These are phyloP conservation scores for Pipistrellus pygmaeus DNA, from an alignment of 2,797 vertebrate genomes.

Conservation along the genomic window DNA sequence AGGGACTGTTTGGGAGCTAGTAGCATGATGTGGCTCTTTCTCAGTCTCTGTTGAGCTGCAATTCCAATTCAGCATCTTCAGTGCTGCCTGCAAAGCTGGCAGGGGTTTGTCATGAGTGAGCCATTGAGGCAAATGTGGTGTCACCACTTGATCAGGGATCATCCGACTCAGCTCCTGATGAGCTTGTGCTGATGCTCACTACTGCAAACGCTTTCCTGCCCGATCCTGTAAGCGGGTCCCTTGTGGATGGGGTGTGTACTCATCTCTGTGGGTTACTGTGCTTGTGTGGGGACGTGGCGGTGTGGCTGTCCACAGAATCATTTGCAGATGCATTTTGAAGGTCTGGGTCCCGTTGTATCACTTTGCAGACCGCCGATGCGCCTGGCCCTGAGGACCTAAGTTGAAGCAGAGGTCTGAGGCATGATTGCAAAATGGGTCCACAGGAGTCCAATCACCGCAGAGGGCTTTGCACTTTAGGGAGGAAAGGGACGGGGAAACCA, in stretches of 20 bases:
- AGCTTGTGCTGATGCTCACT: neutral
- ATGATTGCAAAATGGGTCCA: slow-evolving; percentile 75
- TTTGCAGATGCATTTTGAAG: slow-evolving; percentile 54
- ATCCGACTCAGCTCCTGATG: neutral
- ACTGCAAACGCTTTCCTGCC: neutral
- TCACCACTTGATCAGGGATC: neutral
- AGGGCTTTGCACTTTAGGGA: slow-evolving; percentile 71
- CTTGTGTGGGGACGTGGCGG: neutral
- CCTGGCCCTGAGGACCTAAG: slow-evolving; percentile 61
- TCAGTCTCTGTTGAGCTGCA: neutral
- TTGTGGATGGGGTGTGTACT: neutral
- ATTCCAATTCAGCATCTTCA: neutral
- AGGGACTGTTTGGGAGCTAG: neutral
- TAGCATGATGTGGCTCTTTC: slow-evolving; percentile 17
- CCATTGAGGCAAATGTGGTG: no score
- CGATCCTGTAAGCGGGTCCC: neutral
- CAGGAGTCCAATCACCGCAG: slow-evolving; percentile 70
- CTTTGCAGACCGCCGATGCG: slow-evolving; percentile 65
- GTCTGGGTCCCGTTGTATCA: slow-evolving; percentile 11
- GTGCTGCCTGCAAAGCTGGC: slow-evolving; percentile 15
- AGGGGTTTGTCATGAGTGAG: slow-evolving; percentile 30
- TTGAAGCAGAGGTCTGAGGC: slow-evolving; percentile 54
- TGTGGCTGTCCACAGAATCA: neutral
- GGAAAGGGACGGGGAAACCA: slow-evolving; percentile 27
- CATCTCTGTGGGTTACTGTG: fast-evolving